Evolutionary conservation across 2,113 vertebrate genomes (phyloP), one percentile per base, ranked within the genome.

Genomic region (Tetraodon nigroviridis): DNA sequence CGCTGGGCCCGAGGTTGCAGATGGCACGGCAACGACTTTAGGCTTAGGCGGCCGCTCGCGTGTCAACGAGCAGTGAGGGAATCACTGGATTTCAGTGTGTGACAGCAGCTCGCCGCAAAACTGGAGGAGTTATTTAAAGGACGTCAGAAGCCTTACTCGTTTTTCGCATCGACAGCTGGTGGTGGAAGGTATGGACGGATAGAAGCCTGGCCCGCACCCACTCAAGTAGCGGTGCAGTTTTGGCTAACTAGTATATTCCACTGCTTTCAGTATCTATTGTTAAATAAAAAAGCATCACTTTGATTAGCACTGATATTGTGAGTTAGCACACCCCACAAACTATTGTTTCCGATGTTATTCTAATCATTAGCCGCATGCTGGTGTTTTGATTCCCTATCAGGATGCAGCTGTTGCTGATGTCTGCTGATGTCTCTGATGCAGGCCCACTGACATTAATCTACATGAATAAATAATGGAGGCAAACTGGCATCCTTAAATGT

Each of bases 381-480:
- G 12, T 12, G 11, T 37, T 12, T 11, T 37, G 32, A 8, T 11
- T 37, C 32, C 32, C 32, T 12, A 22, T 68, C 32, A 37, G 62
- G 59, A 85, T 73, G 56, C 69, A 73, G 81, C 71, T 60, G 67
- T 80, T 74, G 61, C 40, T 63, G 7, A 29, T 51, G 58, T 50
- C 27, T 57, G 8, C 66, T 61, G 57, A 16, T 37, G 32, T 37
- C n/a, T n/a, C n/a, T n/a, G n/a, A 4, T 22, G 58, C 64, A 51
- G 13, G 42, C 32, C 32, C 17, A 11, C 53, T 7, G 41, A 27
- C 73, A 80, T 81, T 78, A 42, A 75, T 80, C 71, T 73, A 67
- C 73, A 78, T 83, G 71, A 78, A 85, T 86, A 84, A 82, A 79
- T 76, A 82, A 83, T 72, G 82, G 66, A 81, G 54, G 52, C 64